A percentile compares a stretch with the other conserved stretches of the same genome.
Evolutionary conservation across 2,797 vertebrate species (phyloP).

Genomic region (Eulemur albifrons): DNA sequence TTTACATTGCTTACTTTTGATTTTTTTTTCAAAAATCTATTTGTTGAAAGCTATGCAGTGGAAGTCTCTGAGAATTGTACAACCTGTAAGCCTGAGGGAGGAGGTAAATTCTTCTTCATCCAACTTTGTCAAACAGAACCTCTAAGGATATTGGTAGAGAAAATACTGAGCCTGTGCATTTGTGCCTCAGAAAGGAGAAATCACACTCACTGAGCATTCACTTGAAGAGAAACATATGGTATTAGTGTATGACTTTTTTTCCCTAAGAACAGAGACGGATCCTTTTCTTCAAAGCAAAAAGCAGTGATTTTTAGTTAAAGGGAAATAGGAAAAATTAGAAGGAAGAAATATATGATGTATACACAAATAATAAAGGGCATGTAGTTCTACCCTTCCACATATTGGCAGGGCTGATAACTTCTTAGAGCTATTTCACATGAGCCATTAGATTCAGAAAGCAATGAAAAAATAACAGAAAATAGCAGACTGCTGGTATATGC

Average conservation of each 20-base stretch:
- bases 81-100: not conserved
- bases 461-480: not conserved
- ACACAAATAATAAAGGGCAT: not conserved
- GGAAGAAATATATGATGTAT: not conserved
- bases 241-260: not conserved
- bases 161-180: not conserved
- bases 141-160: not conserved
- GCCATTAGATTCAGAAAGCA: not conserved
- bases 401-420: not conserved
- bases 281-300: not conserved
- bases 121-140: not conserved
- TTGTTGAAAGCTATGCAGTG: not conserved
- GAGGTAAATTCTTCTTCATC: slow-evolving; percentile 2
- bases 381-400: not conserved
- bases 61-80: not conserved
- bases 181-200: not conserved
- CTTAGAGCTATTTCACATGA: not conserved
- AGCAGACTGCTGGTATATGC: not conserved
- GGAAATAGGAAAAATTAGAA: not conserved
- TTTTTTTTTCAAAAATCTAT: not conserved
- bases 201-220: not conserved
- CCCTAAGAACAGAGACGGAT: not conserved
- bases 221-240: not conserved
- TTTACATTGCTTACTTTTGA: not conserved
- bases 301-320: not conserved